These are phyloP conservation scores for Rhamnusium bicolor DNA, from an alignment of 2,888 invertebrate species.

Conservation along the genomic window DNA sequence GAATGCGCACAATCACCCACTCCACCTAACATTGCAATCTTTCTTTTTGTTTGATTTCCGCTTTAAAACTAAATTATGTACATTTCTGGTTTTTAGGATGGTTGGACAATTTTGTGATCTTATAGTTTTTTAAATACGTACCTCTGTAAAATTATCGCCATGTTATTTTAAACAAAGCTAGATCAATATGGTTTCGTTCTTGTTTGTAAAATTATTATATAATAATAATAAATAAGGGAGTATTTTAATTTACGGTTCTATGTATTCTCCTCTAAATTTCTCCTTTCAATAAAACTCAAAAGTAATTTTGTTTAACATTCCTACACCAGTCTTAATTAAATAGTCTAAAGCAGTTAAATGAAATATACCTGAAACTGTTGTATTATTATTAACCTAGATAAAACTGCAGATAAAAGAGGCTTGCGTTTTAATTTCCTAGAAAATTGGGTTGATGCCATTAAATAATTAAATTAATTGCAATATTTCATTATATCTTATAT, in stretches of 20 bases:
- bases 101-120: too few species aligned
- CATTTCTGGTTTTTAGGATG: too few species aligned
- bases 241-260: constrained; percentile 20
- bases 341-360: constrained; percentile 20
- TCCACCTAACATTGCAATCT: too few species aligned
- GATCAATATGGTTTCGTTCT: too few species aligned
- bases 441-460: constrained; percentile 1
- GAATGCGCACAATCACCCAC: too few species aligned
- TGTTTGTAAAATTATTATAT: too few species aligned
- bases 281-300: constrained; percentile 55
- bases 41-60: too few species aligned
- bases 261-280: constrained; percentile 22
- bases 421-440: constrained; percentile 13
- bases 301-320: constrained; percentile 58
- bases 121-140: too few species aligned
- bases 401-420: neutral
- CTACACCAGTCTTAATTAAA: constrained; percentile 41
- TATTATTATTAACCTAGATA: constrained; percentile 11
- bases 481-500: constrained; percentile 4
- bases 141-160: too few species aligned
- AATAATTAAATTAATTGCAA: constrained; percentile 12
- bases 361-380: constrained; percentile 16
- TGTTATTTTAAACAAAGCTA: too few species aligned
- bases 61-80: too few species aligned
- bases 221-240: too few species aligned